Evolutionary conservation across 2,113 vertebrate genomes (phyloP).

Genomic region (Anthoscopus minutus): DNA sequence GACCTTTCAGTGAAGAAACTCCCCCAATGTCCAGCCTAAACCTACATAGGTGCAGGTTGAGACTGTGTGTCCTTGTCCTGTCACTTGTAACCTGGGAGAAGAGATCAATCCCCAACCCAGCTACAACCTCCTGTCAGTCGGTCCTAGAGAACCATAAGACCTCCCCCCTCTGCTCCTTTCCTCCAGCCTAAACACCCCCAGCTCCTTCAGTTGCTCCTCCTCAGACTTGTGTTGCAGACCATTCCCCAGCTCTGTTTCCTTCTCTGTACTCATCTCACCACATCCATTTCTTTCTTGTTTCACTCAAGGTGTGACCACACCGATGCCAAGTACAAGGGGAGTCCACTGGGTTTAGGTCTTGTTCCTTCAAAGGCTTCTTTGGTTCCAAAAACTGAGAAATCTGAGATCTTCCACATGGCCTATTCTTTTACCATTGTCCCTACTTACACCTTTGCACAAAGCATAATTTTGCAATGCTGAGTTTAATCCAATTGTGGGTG

Average conservation of each 20-base stretch:
- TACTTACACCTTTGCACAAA: background rate
- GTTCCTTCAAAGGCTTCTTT: background rate
- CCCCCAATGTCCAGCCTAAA: background rate
- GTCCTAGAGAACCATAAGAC: background rate
- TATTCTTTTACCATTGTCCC: background rate
- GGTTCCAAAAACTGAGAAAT: background rate
- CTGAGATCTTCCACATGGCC: background rate
- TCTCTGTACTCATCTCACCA: background rate
- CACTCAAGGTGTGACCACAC: background rate
- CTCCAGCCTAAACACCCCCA: background rate
- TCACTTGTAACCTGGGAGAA: background rate
- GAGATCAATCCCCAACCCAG: accelerated
- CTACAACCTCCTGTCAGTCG: background rate
- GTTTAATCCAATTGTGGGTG: background rate
- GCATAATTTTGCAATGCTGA: background rate
- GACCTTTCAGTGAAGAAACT: background rate
- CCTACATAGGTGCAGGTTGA: background rate
- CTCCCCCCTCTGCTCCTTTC: background rate
- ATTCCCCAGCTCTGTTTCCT: background rate
- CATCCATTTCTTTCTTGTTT: too few species aligned
- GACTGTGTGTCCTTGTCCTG: background rate
- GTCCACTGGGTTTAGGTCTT: background rate
- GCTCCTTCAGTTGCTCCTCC: background rate
- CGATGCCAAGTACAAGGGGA: accelerated
- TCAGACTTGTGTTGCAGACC: background rate